These are phyloP conservation scores for Bos indicus DNA, from an alignment of 2,113 vertebrate genomes.

Conservation along the genomic window DNA sequence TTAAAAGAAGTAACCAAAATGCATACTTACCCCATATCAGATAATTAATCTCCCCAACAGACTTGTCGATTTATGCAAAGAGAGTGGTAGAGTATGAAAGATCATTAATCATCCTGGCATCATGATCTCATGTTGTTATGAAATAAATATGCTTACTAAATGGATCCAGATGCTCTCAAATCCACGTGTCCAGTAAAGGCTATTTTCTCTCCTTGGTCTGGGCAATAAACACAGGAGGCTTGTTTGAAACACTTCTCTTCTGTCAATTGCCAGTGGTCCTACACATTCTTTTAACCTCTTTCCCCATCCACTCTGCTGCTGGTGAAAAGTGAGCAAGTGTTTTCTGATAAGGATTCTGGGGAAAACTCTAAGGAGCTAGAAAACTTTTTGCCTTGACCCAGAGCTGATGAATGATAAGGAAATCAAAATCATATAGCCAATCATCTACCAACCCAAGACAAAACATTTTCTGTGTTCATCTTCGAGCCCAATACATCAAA, in stretches of 20 bases:
- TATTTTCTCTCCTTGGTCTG: background rate
- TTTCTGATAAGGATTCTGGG: slow-evolving; percentile 14
- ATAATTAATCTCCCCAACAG: slow-evolving; percentile 48
- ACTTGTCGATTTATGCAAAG: slow-evolving; percentile 35
- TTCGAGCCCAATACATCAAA: background rate
- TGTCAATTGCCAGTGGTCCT: background rate
- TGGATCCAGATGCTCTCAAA: slow-evolving; percentile 54
- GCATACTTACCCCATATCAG: background rate
- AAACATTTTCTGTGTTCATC: background rate
- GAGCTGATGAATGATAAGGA: background rate
- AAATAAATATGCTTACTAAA: slow-evolving; percentile 58
- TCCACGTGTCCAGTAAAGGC: background rate
- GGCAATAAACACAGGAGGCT: background rate
- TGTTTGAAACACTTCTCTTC: slow-evolving; percentile 34
- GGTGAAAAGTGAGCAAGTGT: background rate
- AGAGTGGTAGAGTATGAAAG: slow-evolving; percentile 39
- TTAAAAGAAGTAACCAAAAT: background rate
- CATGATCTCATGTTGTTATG: slow-evolving; percentile 61
- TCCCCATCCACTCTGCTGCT: background rate
- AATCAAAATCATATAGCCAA: background rate
- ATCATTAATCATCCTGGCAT: slow-evolving; percentile 59
- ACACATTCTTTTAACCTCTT: background rate
- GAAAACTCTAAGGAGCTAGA: background rate
- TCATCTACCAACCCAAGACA: background rate
- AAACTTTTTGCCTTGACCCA: background rate